Evolutionary conservation across 2,113 vertebrate genomes (phyloP), one percentile per base, ranked within the genome.

Genomic region (Centrocercus urophasianus): DNA sequence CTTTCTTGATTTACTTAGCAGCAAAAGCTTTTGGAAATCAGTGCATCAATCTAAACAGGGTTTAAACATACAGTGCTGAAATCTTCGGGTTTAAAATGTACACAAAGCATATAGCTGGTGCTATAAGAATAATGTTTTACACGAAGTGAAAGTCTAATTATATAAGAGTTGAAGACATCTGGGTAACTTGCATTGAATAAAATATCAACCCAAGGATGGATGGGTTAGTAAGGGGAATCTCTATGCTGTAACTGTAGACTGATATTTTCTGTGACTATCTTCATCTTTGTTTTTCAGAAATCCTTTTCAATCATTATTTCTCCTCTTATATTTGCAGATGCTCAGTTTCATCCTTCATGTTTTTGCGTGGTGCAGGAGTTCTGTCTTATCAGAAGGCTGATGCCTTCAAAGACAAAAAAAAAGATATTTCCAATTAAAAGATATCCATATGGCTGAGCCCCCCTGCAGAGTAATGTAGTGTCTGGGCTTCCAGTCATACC

Each of bases 1-100:
- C 83, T 90, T 93, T 34, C 69, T 75, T 93, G 93, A 95, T 95
- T 93, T 83, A 91, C 93, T 95, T 88, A 94, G 81, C 92, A 86
- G 79, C 9, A 67, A 92, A 91, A 93, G 73, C 65, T 83, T 95
- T 81, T 34, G 70, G 76, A 80, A 93, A 93, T 91, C 90, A 93
- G 50, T 86, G 43, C 34, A 80, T 83, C 69, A 88, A 75, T 24
- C 17, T 50, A 57, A 93, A 93, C 11, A 48, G 67, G 73, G 47
- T 69, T 88, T 91, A 77, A 93, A 74, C 5, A 1, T 30, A 30
- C 20, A 93, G 22, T 75, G 34, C 56, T 83, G 69, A 93, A 89
- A 80, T 1, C 38, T 6, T 64, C 60, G 83, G 69, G 45, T 72
- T 84, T 84, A 38, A 90, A 93, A 69, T 27, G 5, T 60, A 22